Conservation (phyloP, 2,888 invertebrate species). For the Matsumyia berberina region DNA sequence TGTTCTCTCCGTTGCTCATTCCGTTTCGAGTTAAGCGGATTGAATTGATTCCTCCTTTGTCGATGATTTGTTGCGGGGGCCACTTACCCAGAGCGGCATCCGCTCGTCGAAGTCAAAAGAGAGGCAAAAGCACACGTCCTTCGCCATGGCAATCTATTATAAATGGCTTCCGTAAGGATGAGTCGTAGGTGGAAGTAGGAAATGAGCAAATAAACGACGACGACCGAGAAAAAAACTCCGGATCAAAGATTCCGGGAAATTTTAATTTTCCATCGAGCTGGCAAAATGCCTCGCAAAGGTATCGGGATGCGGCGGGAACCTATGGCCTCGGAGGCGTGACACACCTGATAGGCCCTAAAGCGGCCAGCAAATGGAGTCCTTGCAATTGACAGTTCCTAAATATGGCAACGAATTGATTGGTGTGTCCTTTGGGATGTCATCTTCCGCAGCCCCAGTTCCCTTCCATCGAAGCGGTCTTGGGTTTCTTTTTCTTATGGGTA, state of each 20-base stretch:
- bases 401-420: constrained; percentile 7
- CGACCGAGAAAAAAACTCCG: neutral
- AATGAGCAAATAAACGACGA: neutral
- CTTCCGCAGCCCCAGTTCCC: too few relatives aligned
- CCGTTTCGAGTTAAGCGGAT: constrained; percentile 15
- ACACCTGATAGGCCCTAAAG: neutral
- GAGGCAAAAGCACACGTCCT: constrained; percentile 1
- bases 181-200: constrained; percentile 5
- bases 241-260: neutral
- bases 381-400: constrained; percentile 8
- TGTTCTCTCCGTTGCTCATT: constrained; percentile 5
- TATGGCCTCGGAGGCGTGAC: neutral
- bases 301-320: neutral
- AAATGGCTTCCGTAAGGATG: constrained; percentile 3
- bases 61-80: neutral
- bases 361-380: constrained; percentile 11
- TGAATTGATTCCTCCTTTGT: constrained; percentile 7
- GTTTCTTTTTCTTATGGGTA: neutral
- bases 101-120: too few relatives aligned
- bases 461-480: too few relatives aligned
- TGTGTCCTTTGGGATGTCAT: neutral
- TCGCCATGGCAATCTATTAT: constrained; percentile 19
- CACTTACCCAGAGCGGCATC: neutral
- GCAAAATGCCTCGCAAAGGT: neutral
- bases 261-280: constrained; percentile 8